Evolutionary conservation across 2,113 vertebrate species (phyloP).

Genomic region (cattle (Bos taurus)): ARS-UCD2.0 NC_037330.1:49757501-49758000

Average conservation of each 20-base stretch:
- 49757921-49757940: not conserved
- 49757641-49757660: not conserved
- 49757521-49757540: not conserved
- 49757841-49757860: not conserved
- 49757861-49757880: not conserved
- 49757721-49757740: not conserved
- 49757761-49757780: not conserved
- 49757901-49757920: not conserved
- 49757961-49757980: not conserved
- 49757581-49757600: not conserved
- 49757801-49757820: not conserved
- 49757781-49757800: not conserved
- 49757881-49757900: not conserved
- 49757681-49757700: not conserved
- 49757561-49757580: not conserved
- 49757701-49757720: not conserved
- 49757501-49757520: not conserved
- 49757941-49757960: not conserved
- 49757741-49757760: not conserved
- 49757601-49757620: not conserved
- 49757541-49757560: not conserved
- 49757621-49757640: not conserved
- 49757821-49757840: not conserved
- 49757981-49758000: not conserved
- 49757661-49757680: not conserved